These are phyloP conservation scores for Eptesicus fuscus DNA, from an alignment of 2,113 vertebrate species.

Conservation along the genomic window DNA sequence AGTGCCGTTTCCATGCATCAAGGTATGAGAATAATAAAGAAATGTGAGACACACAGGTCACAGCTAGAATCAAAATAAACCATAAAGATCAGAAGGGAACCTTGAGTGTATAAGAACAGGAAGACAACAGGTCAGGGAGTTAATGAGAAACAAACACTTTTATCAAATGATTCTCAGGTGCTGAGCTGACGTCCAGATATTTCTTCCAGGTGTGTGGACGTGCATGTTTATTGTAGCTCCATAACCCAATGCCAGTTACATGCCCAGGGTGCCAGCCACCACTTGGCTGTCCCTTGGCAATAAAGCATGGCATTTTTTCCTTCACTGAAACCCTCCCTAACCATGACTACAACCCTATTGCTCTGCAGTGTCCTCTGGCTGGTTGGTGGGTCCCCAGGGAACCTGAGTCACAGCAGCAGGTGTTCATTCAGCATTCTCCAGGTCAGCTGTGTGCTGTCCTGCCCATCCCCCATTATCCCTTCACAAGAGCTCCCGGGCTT, in stretches of 20 bases:
- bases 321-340: neutral
- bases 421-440: neutral
- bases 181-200: neutral
- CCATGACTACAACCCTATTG: accelerated
- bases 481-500: too few relatives aligned
- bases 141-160: neutral
- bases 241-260: too few relatives aligned
- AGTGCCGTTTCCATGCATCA: neutral
- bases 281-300: neutral
- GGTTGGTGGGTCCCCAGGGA: neutral
- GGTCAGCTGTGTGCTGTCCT: neutral
- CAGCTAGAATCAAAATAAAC: neutral
- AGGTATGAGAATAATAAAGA: neutral
- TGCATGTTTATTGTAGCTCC: neutral
- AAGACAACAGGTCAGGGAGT: neutral
- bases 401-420: neutral
- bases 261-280: neutral
- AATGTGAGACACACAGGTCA: neutral
- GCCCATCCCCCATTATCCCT: too few relatives aligned
- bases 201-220: neutral
- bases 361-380: neutral
- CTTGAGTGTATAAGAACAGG: too few relatives aligned
- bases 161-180: neutral
- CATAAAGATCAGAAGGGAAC: neutral
- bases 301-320: neutral